These are phyloP conservation scores for Gila orcuttii DNA, from an alignment of 2,113 vertebrate species.

Conservation along the genomic window DNA sequence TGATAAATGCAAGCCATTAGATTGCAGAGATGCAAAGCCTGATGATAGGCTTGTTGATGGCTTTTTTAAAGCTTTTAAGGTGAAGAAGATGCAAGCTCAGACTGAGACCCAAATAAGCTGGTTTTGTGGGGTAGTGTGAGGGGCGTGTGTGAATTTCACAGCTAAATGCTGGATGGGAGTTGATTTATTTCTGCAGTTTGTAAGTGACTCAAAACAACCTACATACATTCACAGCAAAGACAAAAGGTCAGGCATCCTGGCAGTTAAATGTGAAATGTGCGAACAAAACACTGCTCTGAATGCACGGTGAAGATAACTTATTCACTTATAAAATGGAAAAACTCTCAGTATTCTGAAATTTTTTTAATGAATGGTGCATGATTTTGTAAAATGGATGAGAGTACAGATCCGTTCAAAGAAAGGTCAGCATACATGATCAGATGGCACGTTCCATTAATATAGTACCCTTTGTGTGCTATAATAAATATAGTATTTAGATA, in stretches of 20 bases:
- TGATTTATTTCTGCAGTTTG: constrained; percentile 61
- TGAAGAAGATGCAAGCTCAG: constrained; percentile 48
- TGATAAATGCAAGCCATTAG: constrained; percentile 54
- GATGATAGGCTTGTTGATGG: constrained; percentile 38
- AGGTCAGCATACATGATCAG: constrained; percentile 34
- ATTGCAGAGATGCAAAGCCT: constrained; percentile 47
- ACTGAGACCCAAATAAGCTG: constrained; percentile 50
- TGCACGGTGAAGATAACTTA: constrained; percentile 9
- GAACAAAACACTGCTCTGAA: constrained; percentile 29
- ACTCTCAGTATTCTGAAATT: background rate
- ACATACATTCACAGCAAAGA: constrained; percentile 54
- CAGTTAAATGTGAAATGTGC: constrained; percentile 32
- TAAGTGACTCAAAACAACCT: constrained; percentile 60
- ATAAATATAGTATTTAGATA: background rate
- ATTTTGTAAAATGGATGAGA: constrained; percentile 37
- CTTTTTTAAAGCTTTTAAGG: constrained; percentile 47
- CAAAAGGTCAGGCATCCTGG: constrained; percentile 57
- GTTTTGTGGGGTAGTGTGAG: constrained; percentile 49
- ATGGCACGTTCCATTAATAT: background rate
- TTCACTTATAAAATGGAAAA: constrained; percentile 13
- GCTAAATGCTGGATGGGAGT: constrained; percentile 53
- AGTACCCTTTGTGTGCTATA: background rate
- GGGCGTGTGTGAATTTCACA: constrained; percentile 57
- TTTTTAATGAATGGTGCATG: constrained; percentile 43
- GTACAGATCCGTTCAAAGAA: constrained; percentile 34